These are phyloP conservation scores for Drosophila kuntzei DNA, from an alignment of 2,888 invertebrate genomes.

Conservation along the genomic window DNA sequence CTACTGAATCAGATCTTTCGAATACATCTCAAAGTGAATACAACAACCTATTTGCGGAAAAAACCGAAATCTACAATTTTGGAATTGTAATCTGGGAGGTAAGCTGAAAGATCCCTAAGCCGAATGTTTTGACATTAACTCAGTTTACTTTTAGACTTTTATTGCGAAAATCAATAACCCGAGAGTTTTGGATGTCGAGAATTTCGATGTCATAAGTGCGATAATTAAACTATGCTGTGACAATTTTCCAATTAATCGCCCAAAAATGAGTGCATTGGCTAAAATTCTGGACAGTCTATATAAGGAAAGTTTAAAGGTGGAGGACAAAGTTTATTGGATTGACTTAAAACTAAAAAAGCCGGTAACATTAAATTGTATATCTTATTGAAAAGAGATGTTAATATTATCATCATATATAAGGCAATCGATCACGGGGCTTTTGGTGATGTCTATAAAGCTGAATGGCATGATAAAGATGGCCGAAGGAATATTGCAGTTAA, in stretches of 20 bases:
- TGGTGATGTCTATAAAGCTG: slow-evolving; percentile 4
- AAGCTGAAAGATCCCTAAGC: not conserved
- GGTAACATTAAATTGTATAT: not conserved
- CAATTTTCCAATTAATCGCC: not conserved
- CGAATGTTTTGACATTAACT: not conserved
- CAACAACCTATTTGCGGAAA: not conserved
- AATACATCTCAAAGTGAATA: not conserved
- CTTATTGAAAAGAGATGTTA: not conserved
- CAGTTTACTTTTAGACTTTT: not conserved
- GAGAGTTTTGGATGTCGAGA: not conserved
- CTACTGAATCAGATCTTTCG: not conserved
- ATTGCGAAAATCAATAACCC: not conserved
- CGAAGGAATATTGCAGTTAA: not conserved
- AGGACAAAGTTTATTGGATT: not conserved
- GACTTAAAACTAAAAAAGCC: not conserved
- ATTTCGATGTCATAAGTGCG: not conserved
- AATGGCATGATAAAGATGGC: not conserved
- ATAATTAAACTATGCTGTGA: slow-evolving; percentile 10
- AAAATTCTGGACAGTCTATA: slow-evolving; percentile 6
- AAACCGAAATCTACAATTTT: slow-evolving; percentile 7
- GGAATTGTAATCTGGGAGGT: slow-evolving; percentile 18
- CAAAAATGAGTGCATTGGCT: not conserved
- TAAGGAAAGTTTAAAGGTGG: not conserved
- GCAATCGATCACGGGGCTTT: not conserved
- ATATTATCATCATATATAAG: not conserved